phyloP scores from a whole-genome alignment of 2,113 vertebrate species.

The Anthoscopus minutus region DNA sequence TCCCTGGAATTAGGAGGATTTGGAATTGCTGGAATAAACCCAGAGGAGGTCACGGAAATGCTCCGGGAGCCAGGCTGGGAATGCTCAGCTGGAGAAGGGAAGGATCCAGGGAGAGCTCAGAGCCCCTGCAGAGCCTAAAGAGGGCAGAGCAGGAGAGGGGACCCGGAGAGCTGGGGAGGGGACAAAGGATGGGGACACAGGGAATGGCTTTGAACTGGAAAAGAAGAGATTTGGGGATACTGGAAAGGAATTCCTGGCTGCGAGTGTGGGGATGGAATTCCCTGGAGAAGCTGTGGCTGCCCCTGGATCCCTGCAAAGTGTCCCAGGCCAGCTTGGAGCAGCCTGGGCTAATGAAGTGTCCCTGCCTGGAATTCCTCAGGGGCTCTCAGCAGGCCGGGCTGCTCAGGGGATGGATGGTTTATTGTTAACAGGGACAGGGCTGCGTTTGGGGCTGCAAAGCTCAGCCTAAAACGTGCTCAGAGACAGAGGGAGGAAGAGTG shows the following conservation, averaged over 20 bases:
- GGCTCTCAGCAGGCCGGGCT: no score
- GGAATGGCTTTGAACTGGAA: background rate
- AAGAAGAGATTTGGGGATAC: background rate
- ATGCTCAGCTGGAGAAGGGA: background rate
- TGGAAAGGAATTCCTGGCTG: background rate
- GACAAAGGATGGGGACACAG: background rate
- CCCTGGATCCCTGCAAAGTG: background rate
- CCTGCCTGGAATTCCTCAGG: background rate
- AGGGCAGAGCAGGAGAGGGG: no score
- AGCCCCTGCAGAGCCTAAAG: background rate
- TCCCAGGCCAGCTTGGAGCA: background rate
- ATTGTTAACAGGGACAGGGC: no score
- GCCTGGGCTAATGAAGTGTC: fast-evolving
- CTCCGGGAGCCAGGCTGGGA: background rate
- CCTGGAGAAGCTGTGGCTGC: background rate
- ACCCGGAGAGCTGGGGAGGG: background rate
- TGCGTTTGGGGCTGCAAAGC: no score
- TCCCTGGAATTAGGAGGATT: fast-evolving
- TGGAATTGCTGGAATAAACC: background rate
- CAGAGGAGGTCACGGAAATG: background rate
- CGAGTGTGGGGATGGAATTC: background rate
- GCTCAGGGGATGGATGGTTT: no score
- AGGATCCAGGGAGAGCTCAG: background rate
- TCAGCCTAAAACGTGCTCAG: no score
- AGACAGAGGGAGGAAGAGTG: no score